phyloP scores from a whole-genome alignment of 2,797 vertebrate species.

The Myripristis jacobus region DNA sequence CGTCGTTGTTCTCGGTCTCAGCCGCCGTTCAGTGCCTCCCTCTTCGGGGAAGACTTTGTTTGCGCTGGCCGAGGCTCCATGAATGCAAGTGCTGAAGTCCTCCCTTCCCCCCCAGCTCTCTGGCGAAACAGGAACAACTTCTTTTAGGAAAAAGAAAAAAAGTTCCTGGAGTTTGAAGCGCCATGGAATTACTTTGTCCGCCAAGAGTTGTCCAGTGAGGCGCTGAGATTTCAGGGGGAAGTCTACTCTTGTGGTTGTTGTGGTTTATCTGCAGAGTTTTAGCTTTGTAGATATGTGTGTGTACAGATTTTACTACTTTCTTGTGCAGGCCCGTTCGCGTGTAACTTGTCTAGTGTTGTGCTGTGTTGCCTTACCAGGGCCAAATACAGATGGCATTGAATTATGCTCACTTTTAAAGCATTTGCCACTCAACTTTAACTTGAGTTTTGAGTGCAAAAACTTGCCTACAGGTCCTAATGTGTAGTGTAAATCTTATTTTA shows the following conservation, averaged over 20 bases:
- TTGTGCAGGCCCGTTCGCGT: slow-evolving; percentile 64
- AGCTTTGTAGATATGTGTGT: slow-evolving; percentile 61
- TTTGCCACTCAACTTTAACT: slow-evolving; percentile 35
- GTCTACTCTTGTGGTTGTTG: slow-evolving; percentile 57
- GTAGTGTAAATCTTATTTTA: not conserved
- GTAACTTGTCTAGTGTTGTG: slow-evolving; percentile 73
- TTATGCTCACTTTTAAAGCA: slow-evolving; percentile 28
- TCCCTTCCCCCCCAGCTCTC: slow-evolving; percentile 81
- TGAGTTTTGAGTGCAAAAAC: slow-evolving; percentile 16
- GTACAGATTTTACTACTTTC: slow-evolving; percentile 69
- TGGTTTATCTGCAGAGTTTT: slow-evolving; percentile 71
- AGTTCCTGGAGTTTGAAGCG: slow-evolving; percentile 85
- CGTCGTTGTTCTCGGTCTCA: slow-evolving; percentile 77
- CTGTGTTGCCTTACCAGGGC: slow-evolving; percentile 62
- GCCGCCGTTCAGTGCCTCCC: slow-evolving; percentile 81
- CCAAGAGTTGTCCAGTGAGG: slow-evolving; percentile 83
- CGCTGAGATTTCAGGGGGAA: slow-evolving; percentile 79
- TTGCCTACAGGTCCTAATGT: slow-evolving; percentile 43
- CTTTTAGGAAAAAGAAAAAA: slow-evolving; percentile 83
- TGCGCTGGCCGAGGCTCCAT: slow-evolving; percentile 84
- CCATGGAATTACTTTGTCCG: slow-evolving; percentile 83
- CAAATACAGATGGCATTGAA: slow-evolving; percentile 52
- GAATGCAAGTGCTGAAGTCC: slow-evolving; percentile 82
- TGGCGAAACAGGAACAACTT: slow-evolving; percentile 87
- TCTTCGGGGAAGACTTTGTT: slow-evolving; percentile 86